phyloP scores from a whole-genome alignment of 1,140 invertebrate species.

The Riptortus pedestris region DNA sequence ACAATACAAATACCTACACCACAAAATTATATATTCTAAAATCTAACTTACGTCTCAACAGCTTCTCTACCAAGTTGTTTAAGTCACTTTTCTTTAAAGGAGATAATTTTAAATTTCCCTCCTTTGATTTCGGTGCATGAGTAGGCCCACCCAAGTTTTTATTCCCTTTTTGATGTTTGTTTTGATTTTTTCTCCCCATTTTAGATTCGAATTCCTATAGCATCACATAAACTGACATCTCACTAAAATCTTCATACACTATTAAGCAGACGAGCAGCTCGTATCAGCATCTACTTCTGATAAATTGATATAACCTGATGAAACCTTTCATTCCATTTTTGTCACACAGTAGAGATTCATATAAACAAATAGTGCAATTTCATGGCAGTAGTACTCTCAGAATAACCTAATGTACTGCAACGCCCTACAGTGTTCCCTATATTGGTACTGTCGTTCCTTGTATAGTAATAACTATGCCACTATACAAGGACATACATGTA shows the following conservation, averaged over 20 bases:
- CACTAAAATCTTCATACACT: neutral
- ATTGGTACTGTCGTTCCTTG: too few relatives aligned
- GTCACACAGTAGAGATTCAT: too few relatives aligned
- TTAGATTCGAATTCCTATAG: neutral
- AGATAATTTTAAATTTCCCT: conserved; percentile 26
- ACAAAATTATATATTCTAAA: neutral
- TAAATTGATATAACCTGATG: neutral
- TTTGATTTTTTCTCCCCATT: conserved; percentile 8
- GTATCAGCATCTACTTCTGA: neutral
- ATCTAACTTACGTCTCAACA: conserved; percentile 34
- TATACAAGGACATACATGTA: too few relatives aligned
- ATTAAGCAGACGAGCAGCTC: neutral
- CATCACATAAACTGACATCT: neutral
- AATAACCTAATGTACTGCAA: too few relatives aligned
- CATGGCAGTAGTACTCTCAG: too few relatives aligned
- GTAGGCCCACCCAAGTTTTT: neutral
- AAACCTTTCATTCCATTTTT: too few relatives aligned
- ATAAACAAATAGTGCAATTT: too few relatives aligned
- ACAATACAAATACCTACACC: neutral
- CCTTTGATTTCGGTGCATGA: neutral
- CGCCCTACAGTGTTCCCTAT: too few relatives aligned
- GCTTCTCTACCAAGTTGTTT: conserved; percentile 37
- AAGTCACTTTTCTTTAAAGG: conserved; percentile 37
- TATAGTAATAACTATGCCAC: too few relatives aligned
- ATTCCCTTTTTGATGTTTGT: neutral